Percentiles rank a stretch among this genome's conserved stretches.
phyloP scores from a whole-genome alignment of 2,888 invertebrate genomes.

The Archips crataeganus region DNA sequence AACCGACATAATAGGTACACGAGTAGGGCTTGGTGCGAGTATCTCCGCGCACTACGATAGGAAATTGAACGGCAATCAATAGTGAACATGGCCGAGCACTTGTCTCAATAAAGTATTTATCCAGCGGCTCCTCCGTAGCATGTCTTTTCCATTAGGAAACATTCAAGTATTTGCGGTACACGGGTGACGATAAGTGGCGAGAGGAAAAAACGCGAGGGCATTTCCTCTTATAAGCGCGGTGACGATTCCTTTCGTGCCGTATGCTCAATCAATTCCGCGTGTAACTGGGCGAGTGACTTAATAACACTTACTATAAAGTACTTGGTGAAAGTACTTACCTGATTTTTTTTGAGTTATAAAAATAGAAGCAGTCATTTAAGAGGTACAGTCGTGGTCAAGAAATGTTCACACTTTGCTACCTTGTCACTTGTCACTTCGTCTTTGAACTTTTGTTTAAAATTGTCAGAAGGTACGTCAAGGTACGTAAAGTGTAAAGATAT shows the following conservation, averaged over 20 bases:
- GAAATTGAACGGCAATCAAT: slow-evolving; percentile 63
- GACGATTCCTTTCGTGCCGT: slow-evolving; percentile 31
- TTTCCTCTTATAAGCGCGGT: slow-evolving; percentile 53
- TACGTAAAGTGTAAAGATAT: no score
- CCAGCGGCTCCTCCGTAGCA: slow-evolving; percentile 74
- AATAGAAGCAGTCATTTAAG: no score
- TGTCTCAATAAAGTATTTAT: slow-evolving; percentile 84
- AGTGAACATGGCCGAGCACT: slow-evolving; percentile 69
- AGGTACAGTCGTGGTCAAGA: no score
- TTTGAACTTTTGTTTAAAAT: no score
- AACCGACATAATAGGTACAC: neutral
- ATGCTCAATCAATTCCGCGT: slow-evolving; percentile 19
- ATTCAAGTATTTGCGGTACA: slow-evolving; percentile 81
- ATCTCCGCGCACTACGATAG: neutral
- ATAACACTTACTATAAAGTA: neutral
- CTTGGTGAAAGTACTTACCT: no score
- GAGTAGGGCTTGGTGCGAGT: neutral
- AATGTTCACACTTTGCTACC: no score
- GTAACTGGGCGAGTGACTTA: neutral
- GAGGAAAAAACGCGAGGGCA: slow-evolving; percentile 66
- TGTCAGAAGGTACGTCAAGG: no score
- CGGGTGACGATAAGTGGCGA: slow-evolving; percentile 76
- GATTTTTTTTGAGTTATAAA: no score
- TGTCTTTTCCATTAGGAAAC: slow-evolving; percentile 85
- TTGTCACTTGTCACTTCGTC: no score